Percentiles rank a stretch among this genome's conserved stretches.
Evolutionary conservation across 2,113 vertebrate species (phyloP).

Genomic region (Microtus montanus): DNA sequence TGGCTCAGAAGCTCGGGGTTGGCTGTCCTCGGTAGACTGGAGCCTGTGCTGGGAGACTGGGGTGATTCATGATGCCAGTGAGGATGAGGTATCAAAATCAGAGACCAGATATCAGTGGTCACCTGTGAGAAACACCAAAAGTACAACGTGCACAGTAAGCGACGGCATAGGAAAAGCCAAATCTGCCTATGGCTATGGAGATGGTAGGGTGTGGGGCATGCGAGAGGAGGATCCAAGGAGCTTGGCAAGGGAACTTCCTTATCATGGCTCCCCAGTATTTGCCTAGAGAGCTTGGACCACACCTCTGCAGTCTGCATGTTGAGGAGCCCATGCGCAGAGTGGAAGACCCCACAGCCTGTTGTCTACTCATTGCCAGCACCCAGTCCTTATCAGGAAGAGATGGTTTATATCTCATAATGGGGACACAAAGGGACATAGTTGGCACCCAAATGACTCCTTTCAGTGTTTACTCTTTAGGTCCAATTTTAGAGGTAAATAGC

Average conservation of each 20-base stretch:
- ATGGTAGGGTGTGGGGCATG: accelerated
- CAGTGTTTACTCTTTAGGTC: not conserved
- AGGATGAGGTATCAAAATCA: not conserved
- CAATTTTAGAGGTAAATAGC: not conserved
- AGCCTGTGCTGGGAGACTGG: not conserved
- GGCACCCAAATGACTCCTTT: not conserved
- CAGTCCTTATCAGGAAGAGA: not conserved
- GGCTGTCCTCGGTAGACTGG: not conserved
- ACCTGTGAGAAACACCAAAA: not conserved
- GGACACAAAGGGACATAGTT: not conserved
- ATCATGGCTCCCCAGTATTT: not conserved
- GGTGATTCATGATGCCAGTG: not conserved
- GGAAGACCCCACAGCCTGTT: not conserved
- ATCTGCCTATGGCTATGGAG: not conserved
- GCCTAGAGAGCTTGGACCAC: not conserved
- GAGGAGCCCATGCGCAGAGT: not conserved
- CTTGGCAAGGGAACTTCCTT: not conserved
- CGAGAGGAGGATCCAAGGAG: not conserved
- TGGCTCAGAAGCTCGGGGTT: not conserved
- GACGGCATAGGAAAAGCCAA: not conserved
- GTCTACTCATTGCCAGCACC: not conserved
- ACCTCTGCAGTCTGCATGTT: not conserved
- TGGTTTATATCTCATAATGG: not conserved
- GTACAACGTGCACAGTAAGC: not conserved
- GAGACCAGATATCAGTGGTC: not conserved